Percentiles rank a stretch among this genome's conserved stretches.
These are phyloP conservation scores for Rhabdomys dilectus DNA, from an alignment of 2,113 vertebrate genomes.

Conservation along the genomic window DNA sequence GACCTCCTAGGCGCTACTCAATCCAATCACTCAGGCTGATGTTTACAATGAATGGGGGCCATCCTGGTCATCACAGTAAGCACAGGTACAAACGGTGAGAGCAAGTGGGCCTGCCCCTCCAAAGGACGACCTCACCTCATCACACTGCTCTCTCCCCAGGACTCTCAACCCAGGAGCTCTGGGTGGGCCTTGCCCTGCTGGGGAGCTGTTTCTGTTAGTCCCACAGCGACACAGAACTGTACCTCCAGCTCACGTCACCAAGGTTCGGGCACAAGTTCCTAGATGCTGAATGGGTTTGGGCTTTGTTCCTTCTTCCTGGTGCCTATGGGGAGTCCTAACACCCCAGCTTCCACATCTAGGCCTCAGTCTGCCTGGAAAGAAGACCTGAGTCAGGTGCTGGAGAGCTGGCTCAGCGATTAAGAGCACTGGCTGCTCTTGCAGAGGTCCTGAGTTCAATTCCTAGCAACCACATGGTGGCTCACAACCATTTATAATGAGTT, in stretches of 20 bases:
- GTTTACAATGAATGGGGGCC: accelerated
- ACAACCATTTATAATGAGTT: too few relatives aligned
- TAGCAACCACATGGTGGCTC: too few relatives aligned
- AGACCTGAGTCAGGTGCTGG: background rate
- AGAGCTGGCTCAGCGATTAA: too few relatives aligned
- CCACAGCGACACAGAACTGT: background rate
- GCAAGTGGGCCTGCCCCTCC: background rate
- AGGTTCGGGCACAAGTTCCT: background rate
- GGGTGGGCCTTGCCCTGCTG: too few relatives aligned
- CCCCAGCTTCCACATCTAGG: too few relatives aligned
- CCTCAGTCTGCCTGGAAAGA: background rate
- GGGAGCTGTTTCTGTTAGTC: background rate
- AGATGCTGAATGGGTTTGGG: background rate
- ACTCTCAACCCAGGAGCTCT: too few relatives aligned
- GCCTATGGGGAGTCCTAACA: background rate
- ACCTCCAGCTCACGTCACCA: background rate
- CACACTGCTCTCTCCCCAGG: background rate
- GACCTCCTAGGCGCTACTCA: background rate
- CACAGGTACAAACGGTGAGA: background rate
- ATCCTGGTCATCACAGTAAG: background rate
- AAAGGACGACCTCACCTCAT: background rate
- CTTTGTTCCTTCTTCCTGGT: background rate
- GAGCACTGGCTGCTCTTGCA: too few relatives aligned
- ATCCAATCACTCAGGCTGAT: background rate
- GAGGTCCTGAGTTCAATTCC: too few relatives aligned